A percentile compares a stretch with the other conserved stretches of the same genome.
Conservation (phyloP, 2,113 vertebrate species). For the Galbula dea region DNA sequence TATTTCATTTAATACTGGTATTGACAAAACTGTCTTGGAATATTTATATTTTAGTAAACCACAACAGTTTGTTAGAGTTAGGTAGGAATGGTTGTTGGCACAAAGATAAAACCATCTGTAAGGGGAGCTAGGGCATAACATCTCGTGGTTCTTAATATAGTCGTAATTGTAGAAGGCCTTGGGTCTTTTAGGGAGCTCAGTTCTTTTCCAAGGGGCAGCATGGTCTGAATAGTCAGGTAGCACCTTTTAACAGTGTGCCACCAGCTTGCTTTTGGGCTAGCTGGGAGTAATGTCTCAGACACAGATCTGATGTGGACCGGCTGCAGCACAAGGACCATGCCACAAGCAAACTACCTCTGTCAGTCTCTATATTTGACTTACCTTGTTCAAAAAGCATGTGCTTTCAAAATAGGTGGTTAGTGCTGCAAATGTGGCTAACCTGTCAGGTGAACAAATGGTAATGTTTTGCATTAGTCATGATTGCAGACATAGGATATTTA, state of each 20-base stretch:
- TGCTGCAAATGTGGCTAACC: neutral
- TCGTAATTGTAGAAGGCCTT: neutral
- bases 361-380: neutral
- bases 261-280: neutral
- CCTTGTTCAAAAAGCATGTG: neutral
- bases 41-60: neutral
- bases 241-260: neutral
- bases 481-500: neutral
- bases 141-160: neutral
- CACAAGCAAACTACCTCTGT: neutral
- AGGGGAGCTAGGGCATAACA: neutral
- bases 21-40: neutral
- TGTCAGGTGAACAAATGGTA: neutral
- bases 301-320: rapidly evolving
- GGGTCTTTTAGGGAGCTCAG: neutral
- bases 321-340: neutral
- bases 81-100: neutral
- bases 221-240: neutral
- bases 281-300: neutral
- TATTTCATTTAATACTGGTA: neutral
- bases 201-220: neutral
- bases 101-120: neutral
- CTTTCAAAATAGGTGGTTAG: neutral
- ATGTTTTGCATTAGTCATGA: neutral
- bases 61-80: neutral